Conservation (phyloP, 1,140 invertebrate genomes). For the Thaumetopoea pityocampa region DNA sequence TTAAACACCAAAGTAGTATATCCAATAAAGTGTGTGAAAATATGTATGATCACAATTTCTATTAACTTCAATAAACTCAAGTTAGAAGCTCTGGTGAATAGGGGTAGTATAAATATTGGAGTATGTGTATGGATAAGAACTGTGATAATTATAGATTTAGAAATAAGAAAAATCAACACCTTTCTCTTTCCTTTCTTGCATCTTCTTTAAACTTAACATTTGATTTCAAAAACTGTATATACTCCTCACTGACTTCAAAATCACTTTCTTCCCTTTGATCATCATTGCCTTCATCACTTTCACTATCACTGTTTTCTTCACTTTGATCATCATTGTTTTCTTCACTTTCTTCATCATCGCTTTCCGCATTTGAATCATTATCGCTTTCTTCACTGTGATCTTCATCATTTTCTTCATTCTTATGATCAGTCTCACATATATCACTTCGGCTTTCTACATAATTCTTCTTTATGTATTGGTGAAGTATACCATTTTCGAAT, state of each 20-base stretch:
- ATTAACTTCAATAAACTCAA: too few relatives aligned
- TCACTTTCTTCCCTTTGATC: slow-evolving; percentile 29
- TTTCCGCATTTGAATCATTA: slow-evolving; percentile 1
- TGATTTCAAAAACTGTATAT: slow-evolving; percentile 79
- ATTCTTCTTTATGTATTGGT: slow-evolving; percentile 66
- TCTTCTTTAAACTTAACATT: slow-evolving; percentile 73
- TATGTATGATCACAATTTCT: too few relatives aligned
- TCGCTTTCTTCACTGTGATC: slow-evolving; percentile 8
- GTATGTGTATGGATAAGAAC: too few relatives aligned
- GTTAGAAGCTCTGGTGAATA: too few relatives aligned
- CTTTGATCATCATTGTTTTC: slow-evolving; percentile 7
- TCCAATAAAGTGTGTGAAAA: too few relatives aligned
- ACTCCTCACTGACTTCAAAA: slow-evolving; percentile 80
- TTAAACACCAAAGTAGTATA: too few relatives aligned
- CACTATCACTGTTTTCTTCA: slow-evolving; percentile 3
- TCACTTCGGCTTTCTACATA: too few relatives aligned
- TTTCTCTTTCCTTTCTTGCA: slow-evolving; percentile 70
- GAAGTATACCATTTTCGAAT: slow-evolving; percentile 79
- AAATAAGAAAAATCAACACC: too few relatives aligned
- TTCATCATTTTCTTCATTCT: slow-evolving; percentile 2
- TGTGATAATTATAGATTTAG: too few relatives aligned
- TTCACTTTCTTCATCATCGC: slow-evolving; percentile 4
- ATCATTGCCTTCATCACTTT: slow-evolving; percentile 18
- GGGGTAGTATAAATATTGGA: too few relatives aligned
- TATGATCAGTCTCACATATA: slow-evolving; percentile 5